Base-by-base conservation (phyloP, 2,113 vertebrate genomes). In the Eira barbara region DNA sequence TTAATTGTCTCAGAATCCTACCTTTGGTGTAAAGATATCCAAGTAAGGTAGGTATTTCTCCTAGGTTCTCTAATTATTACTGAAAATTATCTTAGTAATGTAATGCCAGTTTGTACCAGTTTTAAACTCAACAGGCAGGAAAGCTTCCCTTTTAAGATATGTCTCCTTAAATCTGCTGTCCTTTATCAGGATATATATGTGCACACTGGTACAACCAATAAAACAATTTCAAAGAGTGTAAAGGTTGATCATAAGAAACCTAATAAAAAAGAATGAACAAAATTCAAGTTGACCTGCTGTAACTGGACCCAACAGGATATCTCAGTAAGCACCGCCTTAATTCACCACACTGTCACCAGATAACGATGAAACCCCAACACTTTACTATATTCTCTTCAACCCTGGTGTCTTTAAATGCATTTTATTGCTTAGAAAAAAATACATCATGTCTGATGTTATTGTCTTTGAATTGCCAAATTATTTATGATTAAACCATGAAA, bases 401-500 rank as follows among this genome's bases (percentile, higher is more conserved):
- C 31, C 63, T 86, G 23, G 3, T 85, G 55, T 78, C 23, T 91
- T 85, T 55, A 1, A 61, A 59, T 69, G 0, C 36, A 69, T 20
- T n/a, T 89, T 89, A 94, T 78, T 92, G 31, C 67, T 95, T 80
- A 76, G 11, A 17, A 92, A 92, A 80, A 81, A 57, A 81, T 29
- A 25, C 23, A 78, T 27, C 4, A 0, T 85, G 20, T 85, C 20
- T 91, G 1, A 2, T 79, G 1, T 63, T 88, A 74, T 86, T 95
- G 69, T 79, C 57, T 93, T 91, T 93, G 69, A 76, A 92, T 94
- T 84, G 71, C 29, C 85, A 92, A 86, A 93, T 96, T 92, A 93
- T 91, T 96, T 92, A 93, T 89, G 79, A 96, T 78, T 92, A 93
- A 83, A 2, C 1, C 55, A 79, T 92, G 45, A 91, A 90, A 94